Conservation (phyloP, 1,140 invertebrate species). For the Caenorhabditis elegans region DNA sequence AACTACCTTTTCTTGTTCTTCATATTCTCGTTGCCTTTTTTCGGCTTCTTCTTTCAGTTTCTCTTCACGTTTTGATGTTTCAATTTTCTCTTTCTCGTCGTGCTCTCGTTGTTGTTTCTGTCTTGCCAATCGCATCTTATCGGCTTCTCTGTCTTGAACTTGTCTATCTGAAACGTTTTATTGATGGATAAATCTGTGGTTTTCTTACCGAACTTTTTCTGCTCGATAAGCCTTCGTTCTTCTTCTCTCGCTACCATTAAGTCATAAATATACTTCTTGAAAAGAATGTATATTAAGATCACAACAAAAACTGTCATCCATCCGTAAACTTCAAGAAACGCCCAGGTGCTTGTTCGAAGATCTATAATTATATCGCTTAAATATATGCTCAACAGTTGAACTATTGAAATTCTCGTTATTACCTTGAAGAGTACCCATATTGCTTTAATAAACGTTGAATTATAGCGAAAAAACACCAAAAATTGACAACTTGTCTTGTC, state of each 20-base stretch:
- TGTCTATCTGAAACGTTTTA: constrained; percentile 1
- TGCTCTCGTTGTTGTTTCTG: constrained; percentile 21
- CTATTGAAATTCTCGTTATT: background rate
- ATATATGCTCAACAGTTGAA: no score
- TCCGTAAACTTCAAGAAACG: constrained; percentile 25
- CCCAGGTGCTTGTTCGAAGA: background rate
- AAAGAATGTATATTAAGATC: constrained; percentile 4
- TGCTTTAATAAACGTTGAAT: no score
- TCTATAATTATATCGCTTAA: no score
- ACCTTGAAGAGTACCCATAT: background rate
- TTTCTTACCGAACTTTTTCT: constrained; percentile 30
- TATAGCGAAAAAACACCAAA: no score
- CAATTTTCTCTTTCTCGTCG: background rate
- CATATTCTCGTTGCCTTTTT: background rate
- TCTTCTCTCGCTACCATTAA: background rate
- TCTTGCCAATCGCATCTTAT: background rate
- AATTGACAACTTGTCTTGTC: background rate
- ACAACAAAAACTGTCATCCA: background rate
- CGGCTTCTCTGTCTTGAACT: background rate
- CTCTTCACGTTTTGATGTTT: background rate
- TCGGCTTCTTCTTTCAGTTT: constrained; percentile 3
- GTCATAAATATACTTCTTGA: background rate
- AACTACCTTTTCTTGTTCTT: background rate
- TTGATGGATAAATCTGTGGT: no score
- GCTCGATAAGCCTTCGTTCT: background rate